A percentile compares a stretch with the other conserved stretches of the same genome.
Conservation (phyloP, 2,888 invertebrate genomes). For the Macrosiphum euphorbiae region DNA sequence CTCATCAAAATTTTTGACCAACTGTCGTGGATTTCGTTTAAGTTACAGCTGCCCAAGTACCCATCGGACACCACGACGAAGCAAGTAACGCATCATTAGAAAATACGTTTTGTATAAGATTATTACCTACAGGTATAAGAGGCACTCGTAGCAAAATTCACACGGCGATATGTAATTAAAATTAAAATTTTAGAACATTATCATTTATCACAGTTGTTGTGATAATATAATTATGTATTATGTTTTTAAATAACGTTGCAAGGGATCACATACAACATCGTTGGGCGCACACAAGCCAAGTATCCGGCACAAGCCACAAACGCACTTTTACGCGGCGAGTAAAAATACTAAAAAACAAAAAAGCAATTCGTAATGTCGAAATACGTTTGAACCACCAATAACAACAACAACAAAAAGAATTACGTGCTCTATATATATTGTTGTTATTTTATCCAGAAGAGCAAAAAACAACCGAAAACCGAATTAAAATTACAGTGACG, state of each 20-base stretch:
- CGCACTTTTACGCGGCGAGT: conserved; percentile 1
- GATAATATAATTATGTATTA: background rate
- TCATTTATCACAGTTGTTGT: background rate
- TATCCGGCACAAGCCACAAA: background rate
- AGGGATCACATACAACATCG: background rate
- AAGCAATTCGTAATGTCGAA: no score
- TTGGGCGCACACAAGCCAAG: background rate
- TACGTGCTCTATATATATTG: background rate
- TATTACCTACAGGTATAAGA: background rate
- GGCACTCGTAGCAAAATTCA: background rate
- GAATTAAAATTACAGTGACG: conserved; percentile 55
- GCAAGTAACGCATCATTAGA: background rate
- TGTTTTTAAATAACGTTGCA: background rate
- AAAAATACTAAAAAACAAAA: background rate
- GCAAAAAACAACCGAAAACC: conserved; percentile 35
- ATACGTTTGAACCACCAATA: conserved; percentile 2
- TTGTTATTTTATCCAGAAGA: background rate
- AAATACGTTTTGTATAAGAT: background rate
- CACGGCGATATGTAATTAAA: background rate
- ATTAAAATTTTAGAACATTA: background rate
- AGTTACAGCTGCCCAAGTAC: background rate
- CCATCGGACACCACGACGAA: background rate
- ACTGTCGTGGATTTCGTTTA: conserved; percentile 49
- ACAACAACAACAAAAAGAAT: conserved; percentile 1
- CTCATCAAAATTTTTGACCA: conserved; percentile 67